Base-by-base conservation (phyloP, 2,888 invertebrate species). In the Synergus itoensis region DNA sequence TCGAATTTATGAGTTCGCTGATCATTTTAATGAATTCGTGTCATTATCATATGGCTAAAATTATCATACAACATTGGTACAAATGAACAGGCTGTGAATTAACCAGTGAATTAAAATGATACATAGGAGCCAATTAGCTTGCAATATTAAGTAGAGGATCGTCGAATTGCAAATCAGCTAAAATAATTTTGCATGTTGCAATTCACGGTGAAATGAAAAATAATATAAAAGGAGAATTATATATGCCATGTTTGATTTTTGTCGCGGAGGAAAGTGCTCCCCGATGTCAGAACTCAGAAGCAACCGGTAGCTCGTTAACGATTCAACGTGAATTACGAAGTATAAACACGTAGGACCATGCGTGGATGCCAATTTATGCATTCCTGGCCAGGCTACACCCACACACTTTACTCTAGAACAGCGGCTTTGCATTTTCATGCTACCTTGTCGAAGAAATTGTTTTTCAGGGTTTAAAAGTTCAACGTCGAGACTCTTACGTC, bases 321-420 rank as follows among this genome's bases (percentile, higher is more conserved):
- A 85, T 86, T 84, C 80, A 81, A 82, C 84, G 79, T 85, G 85
- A 85, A 87, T 84, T 84, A 82, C 81, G 79, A 79, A 82, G 84
- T 78, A 81, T 73, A 80, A 80, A 82, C 81, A 84, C 82, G 82
- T 79, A 78, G 84, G 83, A 82, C 84, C 83, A 84, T 83, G 84
- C 85, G 86, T 84, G 83, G 84, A 86, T 80, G 86, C 85, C 87
- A 87, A 87, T 87, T 87, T 87, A 87, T 87, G 87, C 87, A 86
- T 87, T 86, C 85, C 84, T 85, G 84, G 76, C 77, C 81, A 82
- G 83, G 84, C 86, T 83, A 87, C 87, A 87, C 86, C 86, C 85
- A 87, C 87, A 83, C 87, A 60, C 60, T 21, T 60, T 60, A 60
- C 60, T 60, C 60, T 60, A 60, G 60, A 60, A 60, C 18, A 12